A percentile compares a stretch with the other conserved stretches of the same genome.
Conservation (phyloP, 2,113 vertebrate species). For the Tupaia tana region DNA sequence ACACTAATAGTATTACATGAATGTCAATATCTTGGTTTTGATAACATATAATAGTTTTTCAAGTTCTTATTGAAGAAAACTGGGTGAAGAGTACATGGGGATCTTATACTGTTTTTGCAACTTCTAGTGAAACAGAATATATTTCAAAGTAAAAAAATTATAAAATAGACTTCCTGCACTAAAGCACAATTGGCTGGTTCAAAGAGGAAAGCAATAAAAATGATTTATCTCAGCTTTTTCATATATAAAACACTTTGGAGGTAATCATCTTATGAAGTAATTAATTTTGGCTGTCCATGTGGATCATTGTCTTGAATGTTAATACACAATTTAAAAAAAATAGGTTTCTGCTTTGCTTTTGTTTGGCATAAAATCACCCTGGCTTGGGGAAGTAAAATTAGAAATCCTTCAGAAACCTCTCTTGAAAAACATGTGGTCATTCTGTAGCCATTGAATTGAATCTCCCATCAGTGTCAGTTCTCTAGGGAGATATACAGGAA, state of each 20-base stretch:
- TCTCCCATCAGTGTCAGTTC: background rate
- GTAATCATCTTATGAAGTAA: background rate
- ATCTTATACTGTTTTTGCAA: background rate
- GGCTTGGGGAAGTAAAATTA: constrained; percentile 23
- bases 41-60: background rate
- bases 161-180: background rate
- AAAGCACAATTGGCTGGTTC: background rate
- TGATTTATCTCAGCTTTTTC: background rate
- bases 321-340: constrained; percentile 13
- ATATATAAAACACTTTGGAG: background rate
- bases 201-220: background rate
- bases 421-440: background rate
- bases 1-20: constrained; percentile 6
- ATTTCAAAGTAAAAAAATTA: background rate
- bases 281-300: background rate
- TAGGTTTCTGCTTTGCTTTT: constrained; percentile 12
- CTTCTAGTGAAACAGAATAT: constrained; percentile 32
- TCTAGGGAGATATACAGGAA: constrained; percentile 21
- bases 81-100: background rate
- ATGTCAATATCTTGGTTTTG: background rate
- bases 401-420: background rate
- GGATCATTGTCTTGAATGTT: background rate
- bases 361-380: background rate
- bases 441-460: constrained; percentile 16
- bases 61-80: background rate